These are phyloP conservation scores for Aegotheles bennettii DNA, from an alignment of 2,113 vertebrate species.

Conservation along the genomic window DNA sequence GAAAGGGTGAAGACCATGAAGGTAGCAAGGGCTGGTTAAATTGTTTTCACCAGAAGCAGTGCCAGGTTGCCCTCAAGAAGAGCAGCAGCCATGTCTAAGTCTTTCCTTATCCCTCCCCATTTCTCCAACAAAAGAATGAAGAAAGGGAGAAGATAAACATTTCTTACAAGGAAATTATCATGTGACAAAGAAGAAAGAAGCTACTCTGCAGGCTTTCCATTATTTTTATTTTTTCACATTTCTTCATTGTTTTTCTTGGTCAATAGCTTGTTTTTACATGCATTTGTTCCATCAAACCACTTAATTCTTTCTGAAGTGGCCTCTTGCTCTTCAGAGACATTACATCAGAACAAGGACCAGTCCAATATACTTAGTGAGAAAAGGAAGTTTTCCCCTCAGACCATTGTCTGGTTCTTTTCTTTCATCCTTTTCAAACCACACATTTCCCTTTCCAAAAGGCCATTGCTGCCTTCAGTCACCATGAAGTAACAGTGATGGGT, in stretches of 20 bases:
- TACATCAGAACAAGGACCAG: not conserved
- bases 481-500: not conserved
- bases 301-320: not conserved
- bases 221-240: not conserved
- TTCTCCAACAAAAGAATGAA: not conserved
- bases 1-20: not conserved
- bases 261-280: not conserved
- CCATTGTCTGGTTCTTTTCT: not conserved
- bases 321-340: not conserved
- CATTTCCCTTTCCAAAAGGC: not conserved
- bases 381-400: not conserved
- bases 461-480: not conserved
- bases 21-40: not conserved
- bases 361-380: not conserved
- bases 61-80: not conserved
- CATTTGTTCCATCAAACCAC: not conserved
- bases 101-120: not conserved
- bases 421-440: not conserved
- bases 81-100: not conserved
- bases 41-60: not conserved
- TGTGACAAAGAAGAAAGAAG: not conserved
- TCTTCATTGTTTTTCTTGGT: not conserved
- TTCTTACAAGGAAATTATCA: not conserved
- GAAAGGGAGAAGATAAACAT: not conserved
- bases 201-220: not conserved